phyloP scores from a whole-genome alignment of 2,797 vertebrate species.

The Cacajao melanocephalus region DNA sequence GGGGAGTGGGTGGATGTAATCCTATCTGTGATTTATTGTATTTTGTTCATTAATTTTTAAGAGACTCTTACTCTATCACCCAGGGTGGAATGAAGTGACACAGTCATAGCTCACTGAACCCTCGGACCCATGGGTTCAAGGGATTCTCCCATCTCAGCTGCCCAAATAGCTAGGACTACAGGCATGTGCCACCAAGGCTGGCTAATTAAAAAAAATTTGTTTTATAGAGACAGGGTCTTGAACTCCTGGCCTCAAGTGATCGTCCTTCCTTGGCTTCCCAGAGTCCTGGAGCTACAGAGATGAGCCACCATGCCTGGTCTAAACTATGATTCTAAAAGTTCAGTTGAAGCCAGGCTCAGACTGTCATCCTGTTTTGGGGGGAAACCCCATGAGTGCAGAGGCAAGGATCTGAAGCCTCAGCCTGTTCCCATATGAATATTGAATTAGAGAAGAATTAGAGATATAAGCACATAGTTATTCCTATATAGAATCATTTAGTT shows the following conservation, averaged over 20 bases:
- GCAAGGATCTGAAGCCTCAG: no score
- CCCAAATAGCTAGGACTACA: not conserved
- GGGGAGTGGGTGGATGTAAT: not conserved
- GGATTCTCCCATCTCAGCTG: not conserved
- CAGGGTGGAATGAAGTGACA: not conserved
- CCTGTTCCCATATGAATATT: no score
- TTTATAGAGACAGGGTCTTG: not conserved
- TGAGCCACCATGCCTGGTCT: not conserved
- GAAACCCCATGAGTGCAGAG: no score
- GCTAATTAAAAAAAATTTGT: not conserved
- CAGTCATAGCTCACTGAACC: not conserved
- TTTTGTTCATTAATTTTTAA: not conserved
- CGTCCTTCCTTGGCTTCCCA: not conserved
- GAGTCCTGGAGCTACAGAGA: not conserved
- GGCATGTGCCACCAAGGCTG: not conserved
- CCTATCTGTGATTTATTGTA: not conserved
- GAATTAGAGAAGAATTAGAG: no score
- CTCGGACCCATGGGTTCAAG: not conserved
- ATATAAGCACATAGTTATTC: no score
- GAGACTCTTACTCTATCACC: not conserved
- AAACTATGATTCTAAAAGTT: no score
- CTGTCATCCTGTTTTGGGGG: no score
- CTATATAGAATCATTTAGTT: no score
- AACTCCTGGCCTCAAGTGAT: not conserved
- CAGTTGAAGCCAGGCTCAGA: no score